Evolutionary conservation across 92 coral and sea anemone genomes (phyloP), one percentile per base, ranked within the genome.

Genomic region (Porites rus): DNA sequence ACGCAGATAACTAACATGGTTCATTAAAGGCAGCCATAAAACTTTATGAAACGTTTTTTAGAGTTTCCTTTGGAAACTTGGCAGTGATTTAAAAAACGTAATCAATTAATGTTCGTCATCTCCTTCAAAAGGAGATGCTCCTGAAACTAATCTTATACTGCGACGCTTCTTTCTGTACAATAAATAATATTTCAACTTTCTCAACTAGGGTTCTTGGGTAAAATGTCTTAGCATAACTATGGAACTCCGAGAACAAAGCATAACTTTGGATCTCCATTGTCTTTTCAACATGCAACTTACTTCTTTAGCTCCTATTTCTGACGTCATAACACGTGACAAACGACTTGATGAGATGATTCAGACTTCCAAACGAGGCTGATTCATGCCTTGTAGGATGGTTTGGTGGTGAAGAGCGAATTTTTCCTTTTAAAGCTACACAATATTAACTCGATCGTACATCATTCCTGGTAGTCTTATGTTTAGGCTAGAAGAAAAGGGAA

Each of bases 381-480:
- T 60, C n/a, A 17, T 76, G 24, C 61, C 72, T 10, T 18, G 69
- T 31, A 8, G 69, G 28, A 76, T 19, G 28, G 20, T 7, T n/a
- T 4, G 17, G 20, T 56, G 61, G 51, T 17, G 50, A 10, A 13
- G 19, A 20, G 38, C 52, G 12, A 19, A n/a, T 16, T 24, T 9
- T 22, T 43, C 25, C 3, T 9, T 17, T 22, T 20, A 18, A 9
- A 0, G 16, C 51, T 69, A 81, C 66, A 81, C 85, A 28, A 28
- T 28, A 25, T 53, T 10, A 19, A 81, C 85, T 54, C 76, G 64
- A n/a, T 81, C 85, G 52, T 81, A 81, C 56, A 17, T 56, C 69
- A 70, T 31, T 20, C 76, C 31, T 69, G 85, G 85, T 1, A 81
- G 85, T 14, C 77, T 69, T 12, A 46, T 21, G 53, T 53, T 69